Evolutionary conservation across 2,113 vertebrate genomes (phyloP), one percentile per base, ranked within the genome.

Genomic region (Paramormyrops kingsleyae): DNA sequence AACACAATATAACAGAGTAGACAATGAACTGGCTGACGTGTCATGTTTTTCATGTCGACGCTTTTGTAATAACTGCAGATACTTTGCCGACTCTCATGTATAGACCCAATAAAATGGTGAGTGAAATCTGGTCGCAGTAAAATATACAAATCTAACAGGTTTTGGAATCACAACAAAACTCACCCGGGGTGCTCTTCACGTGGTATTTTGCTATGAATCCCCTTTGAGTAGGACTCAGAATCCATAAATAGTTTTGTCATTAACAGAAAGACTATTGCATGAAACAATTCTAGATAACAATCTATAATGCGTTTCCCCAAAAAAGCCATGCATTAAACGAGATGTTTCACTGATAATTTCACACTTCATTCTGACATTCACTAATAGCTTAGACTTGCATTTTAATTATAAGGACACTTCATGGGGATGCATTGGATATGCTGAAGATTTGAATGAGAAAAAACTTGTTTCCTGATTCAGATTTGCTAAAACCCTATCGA

Each of bases 331-430:
- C 83, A 84, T 84, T 44, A 47, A 84, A 44, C 19, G 42, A 8
- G 19, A 83, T 83, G 42, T 83, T 83, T 83, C 42, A 24, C 77
- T 17, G 77, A 83, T 44, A 44, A 44, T 83, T 42, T 83, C 77
- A 83, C 39, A 83, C 19, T 83, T 83, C 31, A 42, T 42, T 21
- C 39, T 83, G 77, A 44, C 19, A 39, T 83, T 83, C 77, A 39
- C 77, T 83, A 83, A 83, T 42, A 24, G 44, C 83, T 44, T 24
- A 47, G 39, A 24, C 39, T 84, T 80, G 74, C 74, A 42, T 86
- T 86, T 47, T 86, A 86, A 86, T 87, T 39, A 87, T 35, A 84
- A 53, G 49, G 12, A 87, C 50, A 87, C 13, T 53, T 84, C 39
- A 7, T 49, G 42, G 3, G 44, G 15, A 87, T 87, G 50, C 10